phyloP scores from a whole-genome alignment of 1,140 invertebrate species.

The Chlorops oryzae region DNA sequence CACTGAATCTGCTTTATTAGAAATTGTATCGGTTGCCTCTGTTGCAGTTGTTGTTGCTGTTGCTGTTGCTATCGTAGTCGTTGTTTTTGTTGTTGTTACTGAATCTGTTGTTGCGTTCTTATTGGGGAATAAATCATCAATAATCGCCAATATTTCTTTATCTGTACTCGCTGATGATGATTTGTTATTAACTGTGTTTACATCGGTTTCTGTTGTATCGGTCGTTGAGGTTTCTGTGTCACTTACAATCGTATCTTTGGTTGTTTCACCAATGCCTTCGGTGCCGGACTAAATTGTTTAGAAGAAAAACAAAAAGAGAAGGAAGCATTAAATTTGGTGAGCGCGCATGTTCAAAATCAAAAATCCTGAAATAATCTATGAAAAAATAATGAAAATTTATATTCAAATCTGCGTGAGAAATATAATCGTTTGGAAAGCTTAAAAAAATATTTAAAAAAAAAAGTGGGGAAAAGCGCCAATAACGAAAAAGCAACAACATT shows the following conservation, averaged over 20 bases:
- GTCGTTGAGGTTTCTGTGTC: constrained; percentile 4
- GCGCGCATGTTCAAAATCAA: no score
- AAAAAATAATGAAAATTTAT: no score
- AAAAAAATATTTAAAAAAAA: no score
- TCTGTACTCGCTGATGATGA: neutral
- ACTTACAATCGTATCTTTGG: neutral
- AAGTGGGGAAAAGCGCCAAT: no score
- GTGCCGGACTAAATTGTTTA: constrained; percentile 17
- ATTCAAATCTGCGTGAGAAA: no score
- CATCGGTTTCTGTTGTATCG: constrained; percentile 3
- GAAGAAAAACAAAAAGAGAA: no score
- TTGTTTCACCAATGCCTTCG: constrained; percentile 15
- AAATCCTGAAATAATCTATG: no score
- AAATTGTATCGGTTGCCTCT: constrained; percentile 7
- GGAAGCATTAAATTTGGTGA: no score
- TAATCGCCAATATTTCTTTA: no score
- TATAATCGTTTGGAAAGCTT: no score
- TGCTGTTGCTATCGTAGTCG: constrained; percentile 26
- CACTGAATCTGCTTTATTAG: constrained; percentile 3
- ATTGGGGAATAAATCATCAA: no score
- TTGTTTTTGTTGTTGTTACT: constrained; percentile 28
- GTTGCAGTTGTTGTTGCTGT: constrained; percentile 19
- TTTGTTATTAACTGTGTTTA: constrained; percentile 12
- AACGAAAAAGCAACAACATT: no score
- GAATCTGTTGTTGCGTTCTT: constrained; percentile 13